Evolutionary conservation across 2,888 invertebrate species (phyloP).

Genomic region (Notodromas monacha): DNA sequence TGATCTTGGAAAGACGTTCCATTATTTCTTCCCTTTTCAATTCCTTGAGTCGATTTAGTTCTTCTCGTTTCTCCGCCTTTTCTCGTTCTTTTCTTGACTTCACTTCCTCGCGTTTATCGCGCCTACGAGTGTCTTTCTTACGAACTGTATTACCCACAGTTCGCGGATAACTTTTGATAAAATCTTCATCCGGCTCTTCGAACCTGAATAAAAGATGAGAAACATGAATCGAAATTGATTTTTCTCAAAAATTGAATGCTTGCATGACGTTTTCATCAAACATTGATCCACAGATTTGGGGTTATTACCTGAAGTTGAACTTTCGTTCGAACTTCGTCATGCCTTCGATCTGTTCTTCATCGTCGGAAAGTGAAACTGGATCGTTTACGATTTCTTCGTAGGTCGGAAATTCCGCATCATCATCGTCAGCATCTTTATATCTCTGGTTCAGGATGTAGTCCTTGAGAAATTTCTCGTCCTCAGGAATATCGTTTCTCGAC

Average conservation of each 20-base stretch:
- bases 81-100: constrained; percentile 39
- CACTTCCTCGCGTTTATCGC: constrained; percentile 37
- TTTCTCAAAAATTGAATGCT: no score
- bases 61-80: constrained; percentile 44
- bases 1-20: constrained; percentile 50
- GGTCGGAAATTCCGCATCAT: constrained; percentile 22
- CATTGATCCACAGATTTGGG: no score
- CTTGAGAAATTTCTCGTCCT: constrained; percentile 54
- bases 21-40: constrained; percentile 61
- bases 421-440: constrained; percentile 17
- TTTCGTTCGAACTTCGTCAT: constrained; percentile 74
- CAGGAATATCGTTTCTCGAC: constrained; percentile 11
- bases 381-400: constrained; percentile 32
- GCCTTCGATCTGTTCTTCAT: constrained; percentile 40
- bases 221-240: no score
- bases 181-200: constrained; percentile 80
- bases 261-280: no score
- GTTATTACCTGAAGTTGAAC: constrained; percentile 80
- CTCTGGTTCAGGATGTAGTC: constrained; percentile 70
- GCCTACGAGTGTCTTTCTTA: constrained; percentile 38
- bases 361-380: constrained; percentile 30
- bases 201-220: no score
- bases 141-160: constrained; percentile 50
- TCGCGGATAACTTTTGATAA: constrained; percentile 62
- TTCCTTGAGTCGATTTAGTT: constrained; percentile 52